Percentiles rank a stretch among this genome's conserved stretches.
These are phyloP conservation scores for Holothuria scabra DNA, from an alignment of 53 echinoderm and acorn worm species.

Conservation along the genomic window DNA sequence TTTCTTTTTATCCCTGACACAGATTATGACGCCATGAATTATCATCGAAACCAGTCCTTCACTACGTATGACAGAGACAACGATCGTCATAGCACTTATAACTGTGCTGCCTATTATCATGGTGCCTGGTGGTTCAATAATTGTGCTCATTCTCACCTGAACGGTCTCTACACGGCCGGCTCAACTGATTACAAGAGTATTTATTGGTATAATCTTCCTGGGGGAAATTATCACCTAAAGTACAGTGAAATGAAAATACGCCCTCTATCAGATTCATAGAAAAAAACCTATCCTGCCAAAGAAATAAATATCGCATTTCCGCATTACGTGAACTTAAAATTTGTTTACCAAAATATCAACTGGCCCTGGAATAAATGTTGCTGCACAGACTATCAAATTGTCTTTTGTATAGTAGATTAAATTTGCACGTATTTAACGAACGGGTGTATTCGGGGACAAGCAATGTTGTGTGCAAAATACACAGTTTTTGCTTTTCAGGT, in stretches of 20 bases:
- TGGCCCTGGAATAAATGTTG: too few relatives aligned
- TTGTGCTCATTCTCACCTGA: neutral
- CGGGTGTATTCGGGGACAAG: too few relatives aligned
- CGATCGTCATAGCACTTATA: neutral
- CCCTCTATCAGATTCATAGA: neutral
- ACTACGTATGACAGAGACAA: conserved; percentile 20
- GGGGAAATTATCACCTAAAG: neutral
- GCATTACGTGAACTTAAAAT: too few relatives aligned
- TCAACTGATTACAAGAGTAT: neutral
- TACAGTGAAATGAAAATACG: conserved; percentile 36
- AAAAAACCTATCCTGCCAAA: neutral
- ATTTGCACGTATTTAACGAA: too few relatives aligned
- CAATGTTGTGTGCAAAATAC: too few relatives aligned
- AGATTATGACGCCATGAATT: conserved; percentile 27
- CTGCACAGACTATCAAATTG: too few relatives aligned
- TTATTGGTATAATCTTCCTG: conserved; percentile 2
- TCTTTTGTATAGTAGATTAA: too few relatives aligned
- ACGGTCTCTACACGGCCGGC: neutral
- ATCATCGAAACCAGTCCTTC: conserved; percentile 14
- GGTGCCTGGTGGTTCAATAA: conserved; percentile 30
- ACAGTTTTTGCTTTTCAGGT: too few relatives aligned
- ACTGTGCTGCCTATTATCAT: neutral
- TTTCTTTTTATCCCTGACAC: neutral
- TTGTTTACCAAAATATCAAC: too few relatives aligned
- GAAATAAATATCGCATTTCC: too few relatives aligned